Conservation (phyloP, 1,140 invertebrate species). For the Trichonephila inaurata region DNA sequence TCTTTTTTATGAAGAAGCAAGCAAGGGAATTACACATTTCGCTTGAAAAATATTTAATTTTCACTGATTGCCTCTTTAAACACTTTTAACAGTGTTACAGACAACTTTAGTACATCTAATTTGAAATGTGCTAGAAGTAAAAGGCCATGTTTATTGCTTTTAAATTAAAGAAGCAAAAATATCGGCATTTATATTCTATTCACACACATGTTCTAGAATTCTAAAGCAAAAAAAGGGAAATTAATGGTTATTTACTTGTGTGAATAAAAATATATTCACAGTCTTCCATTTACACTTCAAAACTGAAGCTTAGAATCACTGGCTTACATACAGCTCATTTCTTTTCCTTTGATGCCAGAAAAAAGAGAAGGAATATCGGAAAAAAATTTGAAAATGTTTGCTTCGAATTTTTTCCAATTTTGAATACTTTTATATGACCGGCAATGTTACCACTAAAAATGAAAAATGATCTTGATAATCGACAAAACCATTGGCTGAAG, state of each 20-base stretch:
- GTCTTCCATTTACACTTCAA: not conserved
- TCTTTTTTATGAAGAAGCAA: too few relatives aligned
- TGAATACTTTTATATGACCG: not conserved
- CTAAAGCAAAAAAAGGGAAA: too few relatives aligned
- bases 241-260: too few relatives aligned
- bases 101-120: not conserved
- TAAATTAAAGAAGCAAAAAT: not conserved
- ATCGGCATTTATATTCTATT: not conserved
- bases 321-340: not conserved
- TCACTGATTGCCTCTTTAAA: too few relatives aligned
- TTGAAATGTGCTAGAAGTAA: not conserved
- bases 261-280: not conserved
- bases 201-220: too few relatives aligned
- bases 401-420: not conserved
- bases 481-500: constrained; percentile 38
- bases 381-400: not conserved
- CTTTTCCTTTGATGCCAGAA: not conserved
- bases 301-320: not conserved
- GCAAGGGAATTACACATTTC: too few relatives aligned
- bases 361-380: not conserved
- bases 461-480: constrained; percentile 54
- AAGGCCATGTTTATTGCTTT: not conserved
- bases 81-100: not conserved
- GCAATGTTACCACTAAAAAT: not conserved
- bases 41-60: too few relatives aligned